Evolutionary conservation across 2,113 vertebrate genomes (phyloP), one percentile per base, ranked within the genome.

Genomic region (Cettia cetti): DNA sequence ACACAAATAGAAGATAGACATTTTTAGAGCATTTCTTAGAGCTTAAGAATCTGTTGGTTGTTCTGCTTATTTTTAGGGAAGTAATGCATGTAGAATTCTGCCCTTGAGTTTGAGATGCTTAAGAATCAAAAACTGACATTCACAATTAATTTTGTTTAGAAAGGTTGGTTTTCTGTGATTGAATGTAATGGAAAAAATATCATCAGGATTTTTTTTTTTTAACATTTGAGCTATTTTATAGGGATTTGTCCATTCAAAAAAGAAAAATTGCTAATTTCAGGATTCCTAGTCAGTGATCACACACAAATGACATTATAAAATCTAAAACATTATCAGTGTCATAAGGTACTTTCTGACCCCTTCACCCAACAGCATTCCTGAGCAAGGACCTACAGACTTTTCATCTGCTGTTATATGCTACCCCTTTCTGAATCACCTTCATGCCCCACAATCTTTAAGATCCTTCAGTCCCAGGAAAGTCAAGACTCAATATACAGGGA

Each of bases 1-100:
- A 92, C 69, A 95, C 74, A 97, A 96, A 86, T 15, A 94, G 72
- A 96, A 96, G 64, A 91, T 39, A 31, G 37, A 96, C 60, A 70
- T 94, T 96, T 95, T 90, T 90, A 74, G 78, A 94, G 44, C 50
- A 96, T 91, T 96, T 90, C 69, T 89, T 75, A 86, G 57, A 76
- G 37, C 35, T 92, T 90, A 94, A 90, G 59, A 92, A 92, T 63
- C 49, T 94, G 42, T n/a, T 37, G 9, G 11, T 94, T 86, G 44
- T 61, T 70, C 94, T 70, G 37, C 59, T 92, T 79, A 35, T 90
- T 94, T 93, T 82, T 77, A 89, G 76, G 54, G 20, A 22, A 74
- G 56, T 23, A 95, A 75, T 30, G 28, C 39, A 75, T 60, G 22
- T 22, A 92, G 61, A 90, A 75, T 70, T 86, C 68, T 75, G 44